phyloP scores from a whole-genome alignment of 2,888 invertebrate genomes.

The Drosophila pseudotalamancana region DNA sequence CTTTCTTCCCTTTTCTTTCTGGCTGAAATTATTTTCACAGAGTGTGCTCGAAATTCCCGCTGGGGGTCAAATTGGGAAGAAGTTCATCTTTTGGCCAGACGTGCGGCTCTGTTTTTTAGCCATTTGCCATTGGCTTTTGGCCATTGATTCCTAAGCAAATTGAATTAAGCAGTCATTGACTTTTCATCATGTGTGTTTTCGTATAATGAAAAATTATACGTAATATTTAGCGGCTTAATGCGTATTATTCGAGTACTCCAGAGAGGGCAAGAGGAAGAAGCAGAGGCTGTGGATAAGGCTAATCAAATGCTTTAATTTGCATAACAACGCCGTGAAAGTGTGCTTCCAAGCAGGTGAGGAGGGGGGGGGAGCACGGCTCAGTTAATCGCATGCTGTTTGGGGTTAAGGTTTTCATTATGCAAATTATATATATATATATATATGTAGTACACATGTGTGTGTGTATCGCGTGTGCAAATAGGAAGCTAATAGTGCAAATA shows the following conservation, averaged over 20 bases:
- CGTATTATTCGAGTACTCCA: slow-evolving; percentile 35
- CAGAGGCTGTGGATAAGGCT: slow-evolving; percentile 27
- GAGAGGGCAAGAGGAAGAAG: slow-evolving; percentile 1
- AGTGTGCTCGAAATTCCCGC: slow-evolving; percentile 54
- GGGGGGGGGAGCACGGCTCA: slow-evolving; percentile 63
- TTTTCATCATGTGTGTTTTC: slow-evolving; percentile 28
- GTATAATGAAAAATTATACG: slow-evolving; percentile 33
- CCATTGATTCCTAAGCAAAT: slow-evolving; percentile 70
- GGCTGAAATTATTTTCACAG: slow-evolving; percentile 69
- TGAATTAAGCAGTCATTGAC: slow-evolving; percentile 79
- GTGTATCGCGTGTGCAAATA: slow-evolving; percentile 54
- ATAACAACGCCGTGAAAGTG: slow-evolving; percentile 69
- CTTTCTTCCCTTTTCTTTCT: slow-evolving; percentile 20
- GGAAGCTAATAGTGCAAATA: slow-evolving; percentile 70
- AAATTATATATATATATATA: slow-evolving; percentile 44
- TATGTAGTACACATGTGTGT: slow-evolving; percentile 9
- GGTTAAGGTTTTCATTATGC: slow-evolving; percentile 79
- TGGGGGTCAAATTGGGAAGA: slow-evolving; percentile 47
- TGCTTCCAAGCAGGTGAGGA: no score
- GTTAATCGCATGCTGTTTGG: slow-evolving; percentile 56
- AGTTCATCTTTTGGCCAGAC: slow-evolving; percentile 34
- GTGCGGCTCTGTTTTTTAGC: no score
- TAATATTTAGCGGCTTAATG: slow-evolving; percentile 45
- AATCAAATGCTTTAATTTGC: slow-evolving; percentile 75
- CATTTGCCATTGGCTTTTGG: no score